Base-by-base conservation (phyloP, 2,797 vertebrate species). In the Coluber constrictor region DNA sequence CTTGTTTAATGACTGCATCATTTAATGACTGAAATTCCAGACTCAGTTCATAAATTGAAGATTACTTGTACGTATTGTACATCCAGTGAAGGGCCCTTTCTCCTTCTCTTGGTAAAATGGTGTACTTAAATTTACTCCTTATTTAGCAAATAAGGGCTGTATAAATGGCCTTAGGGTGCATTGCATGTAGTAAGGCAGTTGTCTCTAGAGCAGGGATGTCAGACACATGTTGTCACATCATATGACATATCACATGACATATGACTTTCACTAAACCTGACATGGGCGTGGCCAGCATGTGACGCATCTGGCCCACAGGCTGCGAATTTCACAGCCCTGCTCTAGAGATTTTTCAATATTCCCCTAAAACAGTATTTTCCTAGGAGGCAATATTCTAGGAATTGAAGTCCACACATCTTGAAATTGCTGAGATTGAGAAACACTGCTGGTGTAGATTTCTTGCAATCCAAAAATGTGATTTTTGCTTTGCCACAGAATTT, bases 231-330 rank as follows among this genome's bases (percentile, higher is more conserved):
- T 0, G 3, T 25, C 25, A 63, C 3, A 0, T 10, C 25, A 63
- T 37, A 37, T 37, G 37, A 37, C 37, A 37, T 37, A 37, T 63
- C 61, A 63, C 4, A 3, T 63, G 61, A 29, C 27, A 0, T 29
- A 63, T 11, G 3, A 1, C 27, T 11, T 60, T 63, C 27, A 29
- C 11, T 63, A 63, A 63, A 11, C 11, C 0, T 27, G 61, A 27
- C 61, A 63, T 63, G 25, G 27, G 3, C 3, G 4, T 63, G 61
- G 4, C 27, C 27, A 63, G 61, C 4, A 1, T 3, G 0, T 63
- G 61, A 63, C 0, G 27, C 27, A 29, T 29, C 27, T 4, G 4
- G 27, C 25, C 60, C 0, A 0, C 0, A 27, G 60, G 10, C 61
- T 1, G 3, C 11, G 0, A 29, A 9, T 63, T 63, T 63, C 61